Base-by-base conservation (phyloP, 2,888 invertebrate genomes). In the Cryptocheilus praepositus region DNA sequence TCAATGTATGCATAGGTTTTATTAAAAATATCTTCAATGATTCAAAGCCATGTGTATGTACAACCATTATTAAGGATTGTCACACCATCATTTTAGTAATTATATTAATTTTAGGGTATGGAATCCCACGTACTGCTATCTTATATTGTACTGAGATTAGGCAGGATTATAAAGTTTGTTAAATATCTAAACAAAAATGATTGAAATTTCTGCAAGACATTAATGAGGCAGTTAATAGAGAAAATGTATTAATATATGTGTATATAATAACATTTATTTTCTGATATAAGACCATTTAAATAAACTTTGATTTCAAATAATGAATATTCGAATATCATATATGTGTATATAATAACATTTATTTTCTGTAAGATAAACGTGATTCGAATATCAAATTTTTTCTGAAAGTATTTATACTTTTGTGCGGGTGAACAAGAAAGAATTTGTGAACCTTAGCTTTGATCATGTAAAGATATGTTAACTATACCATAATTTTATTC, bases 1-100 rank as follows among this genome's bases (percentile, higher is more conserved):
- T 77, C 70, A 45, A 43, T 55, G 43, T 16, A 51, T 21, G 51
- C 71, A 70, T 74, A 73, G 76, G 71, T 76, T 81, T 82, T 85
- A 77, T 64, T 73, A 72, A 76, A 74, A 71, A 65, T 74, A 77
- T 71, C 74, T 73, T 74, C 59, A 67, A 71, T 53, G 57, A 74
- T 72, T 70, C 78, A 73, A 77, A 79, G 76, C 71, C 54, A 67
- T 19, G 36, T 36, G 36, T 36, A 36, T 36, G 55, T 28, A 55
- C 36, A 28, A 55, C 55, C 55, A 53, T 59, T 28, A 54, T 53
- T 68, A 21, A 55, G 36, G 65, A 49, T 19, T 49, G 19, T n/a
- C 16, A 16, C 19, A 19, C 16, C 3, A 19, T 49, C 16, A 49
- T 11, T 18, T 18, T 49, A 18, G 49, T 49, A n/a, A 49, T 49